Evolutionary conservation across 2,888 invertebrate genomes (phyloP).

Genomic region (Ochropleura plecta): DNA sequence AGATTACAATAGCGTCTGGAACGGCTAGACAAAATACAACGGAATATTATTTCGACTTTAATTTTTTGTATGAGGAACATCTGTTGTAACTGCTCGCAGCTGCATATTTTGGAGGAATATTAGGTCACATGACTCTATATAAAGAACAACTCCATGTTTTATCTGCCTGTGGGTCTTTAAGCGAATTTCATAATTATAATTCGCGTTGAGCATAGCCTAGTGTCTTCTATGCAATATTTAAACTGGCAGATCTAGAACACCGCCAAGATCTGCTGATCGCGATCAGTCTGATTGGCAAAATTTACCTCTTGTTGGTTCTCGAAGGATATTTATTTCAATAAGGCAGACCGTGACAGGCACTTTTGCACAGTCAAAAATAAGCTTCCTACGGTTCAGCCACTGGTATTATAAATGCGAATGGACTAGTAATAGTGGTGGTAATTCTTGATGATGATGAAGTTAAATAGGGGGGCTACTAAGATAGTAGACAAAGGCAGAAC

Average conservation of each 20-base stretch:
- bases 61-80: conserved; percentile 14
- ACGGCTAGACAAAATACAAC: conserved; percentile 35
- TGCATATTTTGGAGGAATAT: conserved; percentile 4
- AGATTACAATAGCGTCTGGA: conserved; percentile 51
- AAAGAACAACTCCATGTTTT: not conserved
- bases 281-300: no score
- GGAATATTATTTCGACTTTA: not conserved
- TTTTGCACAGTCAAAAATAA: no score
- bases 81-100: conserved; percentile 3
- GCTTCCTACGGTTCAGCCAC: no score
- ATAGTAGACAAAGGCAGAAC: no score
- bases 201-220: not conserved
- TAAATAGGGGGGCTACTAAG: not conserved
- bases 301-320: not conserved
- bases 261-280: not conserved
- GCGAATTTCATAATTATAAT: not conserved
- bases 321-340: not conserved
- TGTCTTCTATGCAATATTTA: not conserved
- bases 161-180: not conserved
- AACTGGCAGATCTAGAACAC: not conserved
- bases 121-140: not conserved
- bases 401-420: no score
- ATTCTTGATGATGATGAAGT: not conserved
- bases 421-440: no score
- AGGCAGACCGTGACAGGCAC: no score